Base-by-base conservation (phyloP, 2,113 vertebrate species). In the Trematomus loennbergii region DNA sequence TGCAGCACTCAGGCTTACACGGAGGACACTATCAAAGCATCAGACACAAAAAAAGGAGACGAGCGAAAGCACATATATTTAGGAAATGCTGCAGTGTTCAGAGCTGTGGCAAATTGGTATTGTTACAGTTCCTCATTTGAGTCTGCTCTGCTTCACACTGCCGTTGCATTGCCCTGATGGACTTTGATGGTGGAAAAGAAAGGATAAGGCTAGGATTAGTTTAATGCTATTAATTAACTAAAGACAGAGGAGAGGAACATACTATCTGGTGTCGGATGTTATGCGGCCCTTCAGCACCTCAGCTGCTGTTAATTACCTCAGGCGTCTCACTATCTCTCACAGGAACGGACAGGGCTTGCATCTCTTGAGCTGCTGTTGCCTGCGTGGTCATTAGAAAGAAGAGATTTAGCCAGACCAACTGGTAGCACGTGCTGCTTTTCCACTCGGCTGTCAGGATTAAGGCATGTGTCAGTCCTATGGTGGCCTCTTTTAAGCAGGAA, bases 181-280 rank as follows among this genome's bases (percentile, higher is more conserved):
- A 91, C 82, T 90, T 91, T 90, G 84, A 90, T 87, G 85, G 70
- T 75, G 72, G 59, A 89, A 78, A 67, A 81, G 70, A 83, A 87
- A 65, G 82, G 78, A 81, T 75, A 78, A 82, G 76, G 79, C 78
- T 65, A 72, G 87, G 89, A 92, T 92, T 93, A 87, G 87, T 90
- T 92, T 90, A 87, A 90, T 91, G 85, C 87, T 62, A 43, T 90
- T 90, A 93, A 94, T 93, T 93, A 94, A 91, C 82, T 86, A 83
- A 89, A 87, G 88, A 84, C 81, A 78, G 85, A 91, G 82, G 75
- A 90, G 84, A 87, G 69, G 54, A 87, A 81, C 67, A 75, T 77
- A 70, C 78, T 84, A 91, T 90, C 86, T 84, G 71, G 55, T 79
- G 63, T 66, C 82, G 73, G 81, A 87, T 87, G 88, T 84, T 87